phyloP scores from a whole-genome alignment of 2,888 invertebrate genomes.

The Lysandra coridon region DNA sequence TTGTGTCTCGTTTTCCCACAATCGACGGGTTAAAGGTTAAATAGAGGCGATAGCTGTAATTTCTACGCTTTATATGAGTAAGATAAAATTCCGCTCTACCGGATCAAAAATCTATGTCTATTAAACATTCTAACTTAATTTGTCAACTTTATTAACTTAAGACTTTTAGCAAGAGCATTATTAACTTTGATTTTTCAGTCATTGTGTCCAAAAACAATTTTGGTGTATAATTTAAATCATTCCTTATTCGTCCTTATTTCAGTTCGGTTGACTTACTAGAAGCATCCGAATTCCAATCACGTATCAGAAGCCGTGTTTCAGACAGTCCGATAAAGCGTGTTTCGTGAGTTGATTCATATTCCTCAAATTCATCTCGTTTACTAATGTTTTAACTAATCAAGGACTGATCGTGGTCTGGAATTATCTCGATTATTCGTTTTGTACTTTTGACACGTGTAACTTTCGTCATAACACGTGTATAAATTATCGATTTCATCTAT shows the following conservation, averaged over 20 bases:
- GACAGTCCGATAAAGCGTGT: conserved; percentile 62
- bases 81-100: too few species aligned
- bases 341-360: conserved; percentile 62
- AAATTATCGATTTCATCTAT: neutral
- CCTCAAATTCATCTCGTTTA: conserved; percentile 51
- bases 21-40: too few species aligned
- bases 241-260: conserved; percentile 27
- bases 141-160: too few species aligned
- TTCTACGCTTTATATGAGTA: too few species aligned
- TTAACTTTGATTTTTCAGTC: neutral
- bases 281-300: conserved; percentile 65
- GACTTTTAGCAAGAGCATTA: too few species aligned
- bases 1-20: too few species aligned
- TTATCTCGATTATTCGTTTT: neutral
- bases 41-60: too few species aligned
- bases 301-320: conserved; percentile 68
- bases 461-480: neutral
- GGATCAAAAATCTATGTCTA: too few species aligned
- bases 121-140: too few species aligned
- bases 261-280: conserved; percentile 46
- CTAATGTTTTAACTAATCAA: conserved; percentile 33
- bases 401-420: neutral
- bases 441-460: neutral
- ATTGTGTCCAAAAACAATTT: neutral
- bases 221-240: neutral